Evolutionary conservation across 2,888 invertebrate genomes (phyloP), one percentile per base, ranked within the genome.

Genomic region (Hecatera dysodea): DNA sequence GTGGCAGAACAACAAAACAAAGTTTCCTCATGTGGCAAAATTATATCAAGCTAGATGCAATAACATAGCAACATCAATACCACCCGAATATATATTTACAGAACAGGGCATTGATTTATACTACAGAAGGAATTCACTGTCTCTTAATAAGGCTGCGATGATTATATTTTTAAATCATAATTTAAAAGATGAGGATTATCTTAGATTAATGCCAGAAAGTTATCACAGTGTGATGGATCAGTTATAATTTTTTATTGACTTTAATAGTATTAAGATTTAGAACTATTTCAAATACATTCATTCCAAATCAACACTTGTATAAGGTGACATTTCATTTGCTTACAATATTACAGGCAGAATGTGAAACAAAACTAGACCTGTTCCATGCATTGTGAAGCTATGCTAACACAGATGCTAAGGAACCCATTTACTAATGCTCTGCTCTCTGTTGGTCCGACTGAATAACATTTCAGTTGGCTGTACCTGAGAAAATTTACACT

Each of bases 21-120:
- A 75, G 42, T 72, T 12, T 19, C 72, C 72, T 19, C 33, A 67
- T 22, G 11, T 72, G 11, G 56, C 75, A 1, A 75, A 75, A 42
- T 22, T 72, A 22, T 72, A 67, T 75, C 56, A 44, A 36, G 36
- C 27, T 19, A 56, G 12, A 22, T 72, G 48, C 42, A 75, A 56
- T 33, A 50, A 44, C 22, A 75, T 72, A 19, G 75, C 56, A 8
- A 75, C 67, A 0, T 56, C 67, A 27, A 19, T 56, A 5, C 48
- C 56, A 1, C 42, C 56, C 8, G 22, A 27, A 3, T 24, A 42
- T 8, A 22, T 72, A 48, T 72, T 75, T 48, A 42, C 72, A 6
- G 27, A 33, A 19, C 7, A 22, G 2, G 55, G 75, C 12, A 56
- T 48, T 0, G 2, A 39, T 12, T 48, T 66, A 24, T 22, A n/a